Evolutionary conservation across 2,797 vertebrate genomes (phyloP).

Genomic region (Rhabdophis nuchalis): DNA sequence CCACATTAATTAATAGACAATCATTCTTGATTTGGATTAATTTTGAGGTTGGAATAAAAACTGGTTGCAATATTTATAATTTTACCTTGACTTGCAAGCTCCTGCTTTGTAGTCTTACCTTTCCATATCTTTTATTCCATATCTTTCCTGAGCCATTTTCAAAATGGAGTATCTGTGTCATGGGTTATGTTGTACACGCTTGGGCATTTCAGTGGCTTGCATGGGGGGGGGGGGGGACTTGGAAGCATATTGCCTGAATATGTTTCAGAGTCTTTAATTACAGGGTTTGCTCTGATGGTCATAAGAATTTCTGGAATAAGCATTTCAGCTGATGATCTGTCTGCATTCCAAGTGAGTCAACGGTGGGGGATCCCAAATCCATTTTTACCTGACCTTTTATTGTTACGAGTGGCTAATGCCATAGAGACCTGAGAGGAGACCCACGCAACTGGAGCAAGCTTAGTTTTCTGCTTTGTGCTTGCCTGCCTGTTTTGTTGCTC

Average conservation of each 20-base stretch:
- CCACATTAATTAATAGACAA: not conserved
- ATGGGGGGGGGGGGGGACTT: not conserved
- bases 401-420: not conserved
- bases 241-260: not conserved
- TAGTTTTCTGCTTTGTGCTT: constrained; percentile 48
- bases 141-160: not conserved
- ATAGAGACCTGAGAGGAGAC: not conserved
- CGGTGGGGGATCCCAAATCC: not conserved
- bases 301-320: not conserved
- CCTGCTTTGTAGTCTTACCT: not conserved
- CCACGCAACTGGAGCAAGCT: constrained; percentile 10
- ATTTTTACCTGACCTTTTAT: constrained; percentile 48
- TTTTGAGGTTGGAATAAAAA: not conserved
- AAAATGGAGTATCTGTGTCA: not conserved
- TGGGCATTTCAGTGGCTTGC: not conserved
- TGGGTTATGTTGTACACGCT: not conserved
- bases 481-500: constrained; percentile 68
- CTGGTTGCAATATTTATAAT: not conserved
- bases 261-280: not conserved
- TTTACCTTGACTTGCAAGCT: not conserved
- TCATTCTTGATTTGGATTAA: not conserved
- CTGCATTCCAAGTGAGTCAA: not conserved
- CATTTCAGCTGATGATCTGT: not conserved
- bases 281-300: not conserved
- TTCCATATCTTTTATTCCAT: not conserved